Evolutionary conservation across 2,113 vertebrate genomes (phyloP).

Genomic region (Spheniscus mendiculus): DNA sequence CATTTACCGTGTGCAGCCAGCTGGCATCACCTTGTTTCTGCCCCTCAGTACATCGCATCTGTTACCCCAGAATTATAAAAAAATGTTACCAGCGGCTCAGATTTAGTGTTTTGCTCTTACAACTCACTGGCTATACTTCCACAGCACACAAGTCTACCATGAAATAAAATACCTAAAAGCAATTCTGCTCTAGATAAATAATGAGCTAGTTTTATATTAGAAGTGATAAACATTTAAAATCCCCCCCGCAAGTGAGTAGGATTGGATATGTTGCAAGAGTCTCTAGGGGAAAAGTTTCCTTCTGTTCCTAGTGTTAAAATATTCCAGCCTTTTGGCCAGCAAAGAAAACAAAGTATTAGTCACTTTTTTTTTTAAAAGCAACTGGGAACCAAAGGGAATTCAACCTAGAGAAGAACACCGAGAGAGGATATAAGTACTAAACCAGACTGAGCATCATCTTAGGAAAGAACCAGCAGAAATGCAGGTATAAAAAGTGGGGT

Average conservation of each 20-base stretch:
- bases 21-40: neutral
- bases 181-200: neutral
- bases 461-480: neutral
- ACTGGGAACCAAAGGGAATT: neutral
- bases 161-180: neutral
- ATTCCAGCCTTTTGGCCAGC: slow-evolving; percentile 56
- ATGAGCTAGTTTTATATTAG: neutral
- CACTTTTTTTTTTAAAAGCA: neutral
- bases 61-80: neutral
- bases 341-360: slow-evolving; percentile 41
- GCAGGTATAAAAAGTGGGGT: neutral
- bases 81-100: neutral
- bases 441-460: neutral
- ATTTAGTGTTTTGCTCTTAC: neutral
- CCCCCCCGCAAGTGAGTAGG: neutral
- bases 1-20: neutral
- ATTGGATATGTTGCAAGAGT: neutral
- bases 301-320: slow-evolving; percentile 35
- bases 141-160: neutral
- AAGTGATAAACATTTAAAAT: neutral
- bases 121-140: neutral
- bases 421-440: neutral
- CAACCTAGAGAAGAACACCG: neutral
- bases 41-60: neutral
- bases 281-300: neutral